Conservation (phyloP, 1,140 invertebrate species). For the Ptiloglossa arizonensis region DNA sequence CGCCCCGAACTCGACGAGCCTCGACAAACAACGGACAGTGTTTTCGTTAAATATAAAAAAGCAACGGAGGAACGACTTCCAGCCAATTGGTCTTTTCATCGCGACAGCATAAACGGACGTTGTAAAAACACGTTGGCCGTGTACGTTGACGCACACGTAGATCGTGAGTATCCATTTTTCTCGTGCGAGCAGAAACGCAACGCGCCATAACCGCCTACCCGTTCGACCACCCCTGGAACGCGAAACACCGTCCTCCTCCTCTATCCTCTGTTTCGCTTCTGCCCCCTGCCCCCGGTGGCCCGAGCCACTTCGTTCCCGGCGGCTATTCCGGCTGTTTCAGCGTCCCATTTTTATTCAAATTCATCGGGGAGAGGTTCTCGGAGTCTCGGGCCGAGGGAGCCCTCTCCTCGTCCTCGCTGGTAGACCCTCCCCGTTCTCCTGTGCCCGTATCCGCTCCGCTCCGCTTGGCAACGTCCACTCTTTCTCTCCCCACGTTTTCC, state of each 20-base stretch:
- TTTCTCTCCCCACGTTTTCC: conserved; percentile 70
- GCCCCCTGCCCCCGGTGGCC: background rate
- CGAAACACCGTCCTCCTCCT: background rate
- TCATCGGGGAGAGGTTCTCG: conserved; percentile 50
- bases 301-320: background rate
- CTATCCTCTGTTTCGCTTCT: background rate
- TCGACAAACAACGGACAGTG: background rate
- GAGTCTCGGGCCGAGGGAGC: conserved; percentile 18
- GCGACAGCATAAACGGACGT: conserved; percentile 23
- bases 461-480: conserved; percentile 14
- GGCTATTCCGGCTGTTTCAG: conserved; percentile 35
- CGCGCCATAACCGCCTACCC: conserved; percentile 60
- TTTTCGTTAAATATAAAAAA: background rate
- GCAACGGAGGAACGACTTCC: background rate
- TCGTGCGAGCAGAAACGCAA: conserved; percentile 50
- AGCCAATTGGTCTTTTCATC: background rate
- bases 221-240: conserved; percentile 46
- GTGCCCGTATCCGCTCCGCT: conserved; percentile 31
- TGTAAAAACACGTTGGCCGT: conserved; percentile 19
- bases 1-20: too few relatives aligned
- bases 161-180: conserved; percentile 47
- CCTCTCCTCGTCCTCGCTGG: conserved; percentile 4
- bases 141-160: conserved; percentile 6
- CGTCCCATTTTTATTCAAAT: conserved; percentile 69
- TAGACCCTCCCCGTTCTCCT: conserved; percentile 7